Percentiles rank a stretch among this genome's conserved stretches.
Evolutionary conservation across 2,113 vertebrate genomes (phyloP).

Genomic region (Planiliza haematocheilus): DNA sequence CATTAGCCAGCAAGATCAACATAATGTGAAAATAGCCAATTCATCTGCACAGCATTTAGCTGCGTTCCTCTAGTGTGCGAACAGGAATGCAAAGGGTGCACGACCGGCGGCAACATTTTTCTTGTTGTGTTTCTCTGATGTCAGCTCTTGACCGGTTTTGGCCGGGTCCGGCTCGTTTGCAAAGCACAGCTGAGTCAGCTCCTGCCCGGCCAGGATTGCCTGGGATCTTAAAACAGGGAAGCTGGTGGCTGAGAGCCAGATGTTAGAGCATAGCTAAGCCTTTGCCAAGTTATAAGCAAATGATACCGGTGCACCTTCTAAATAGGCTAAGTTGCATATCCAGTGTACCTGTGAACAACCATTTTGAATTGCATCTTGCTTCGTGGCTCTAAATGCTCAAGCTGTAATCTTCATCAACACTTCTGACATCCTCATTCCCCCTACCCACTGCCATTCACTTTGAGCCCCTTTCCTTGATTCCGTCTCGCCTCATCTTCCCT

Average conservation of each 20-base stretch:
- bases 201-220: conserved; percentile 22
- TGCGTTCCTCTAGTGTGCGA: conserved; percentile 12
- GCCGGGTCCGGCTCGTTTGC: conserved; percentile 44
- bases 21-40: conserved; percentile 46
- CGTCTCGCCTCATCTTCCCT: conserved; percentile 13
- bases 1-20: conserved; percentile 44
- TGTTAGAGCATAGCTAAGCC: conserved; percentile 18
- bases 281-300: conserved; percentile 60
- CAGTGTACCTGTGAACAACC: conserved; percentile 14
- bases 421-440: conserved; percentile 6
- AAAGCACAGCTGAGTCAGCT: conserved; percentile 72
- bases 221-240: conserved; percentile 52
- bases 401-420: background rate
- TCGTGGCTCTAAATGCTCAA: conserved; percentile 11
- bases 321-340: conserved; percentile 23
- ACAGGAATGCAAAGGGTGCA: conserved; percentile 8
- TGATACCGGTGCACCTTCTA: conserved; percentile 37
- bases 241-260: conserved; percentile 61
- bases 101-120: conserved; percentile 39
- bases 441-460: conserved; percentile 5
- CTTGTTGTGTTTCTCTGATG: conserved; percentile 36
- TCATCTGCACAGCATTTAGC: conserved; percentile 21
- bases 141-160: conserved; percentile 52
- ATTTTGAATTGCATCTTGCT: background rate
- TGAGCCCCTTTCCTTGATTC: conserved; percentile 30